Conservation (phyloP, 2,888 invertebrate genomes). For the Leucoma salicis region DNA sequence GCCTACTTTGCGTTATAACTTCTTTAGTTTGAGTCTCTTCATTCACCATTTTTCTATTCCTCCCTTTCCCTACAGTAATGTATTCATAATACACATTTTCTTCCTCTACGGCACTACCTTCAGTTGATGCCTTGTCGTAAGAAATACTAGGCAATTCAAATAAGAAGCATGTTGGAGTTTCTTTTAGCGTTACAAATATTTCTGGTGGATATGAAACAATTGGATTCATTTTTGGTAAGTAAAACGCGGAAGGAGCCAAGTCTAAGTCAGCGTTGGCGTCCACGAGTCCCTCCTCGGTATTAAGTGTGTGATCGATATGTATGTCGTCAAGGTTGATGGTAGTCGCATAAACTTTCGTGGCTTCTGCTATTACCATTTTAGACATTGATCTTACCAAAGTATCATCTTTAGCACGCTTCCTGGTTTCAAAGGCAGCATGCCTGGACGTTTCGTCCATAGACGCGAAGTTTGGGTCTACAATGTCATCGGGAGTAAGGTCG, state of each 20-base stretch:
- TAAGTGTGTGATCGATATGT: constrained; percentile 71
- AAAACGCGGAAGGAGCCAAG: constrained; percentile 66
- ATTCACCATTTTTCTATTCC: constrained; percentile 84
- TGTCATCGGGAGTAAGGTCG: constrained; percentile 63
- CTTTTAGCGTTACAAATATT: constrained; percentile 84
- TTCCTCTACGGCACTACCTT: constrained; percentile 80
- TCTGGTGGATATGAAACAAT: constrained; percentile 75
- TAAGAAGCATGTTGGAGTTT: constrained; percentile 85
- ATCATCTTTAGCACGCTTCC: constrained; percentile 47
- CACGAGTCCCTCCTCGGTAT: constrained; percentile 61
- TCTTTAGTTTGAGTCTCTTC: constrained; percentile 87
- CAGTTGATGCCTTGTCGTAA: constrained; percentile 81
- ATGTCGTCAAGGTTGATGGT: constrained; percentile 79
- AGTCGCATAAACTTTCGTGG: constrained; percentile 67
- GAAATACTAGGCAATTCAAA: constrained; percentile 85
- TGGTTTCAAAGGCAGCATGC: constrained; percentile 65
- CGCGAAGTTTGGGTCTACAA: constrained; percentile 49
- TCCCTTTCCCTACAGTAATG: constrained; percentile 85
- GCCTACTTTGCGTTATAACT: constrained; percentile 83
- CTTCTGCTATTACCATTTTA: constrained; percentile 31
- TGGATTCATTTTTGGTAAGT: constrained; percentile 55
- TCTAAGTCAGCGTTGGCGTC: constrained; percentile 49
- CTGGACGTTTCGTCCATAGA: constrained; percentile 56
- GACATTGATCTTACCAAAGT: constrained; percentile 38
- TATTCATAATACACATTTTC: constrained; percentile 86